Evolutionary conservation across 2,888 invertebrate species (phyloP).

Genomic region (Exephanes ischioxanthus): DNA sequence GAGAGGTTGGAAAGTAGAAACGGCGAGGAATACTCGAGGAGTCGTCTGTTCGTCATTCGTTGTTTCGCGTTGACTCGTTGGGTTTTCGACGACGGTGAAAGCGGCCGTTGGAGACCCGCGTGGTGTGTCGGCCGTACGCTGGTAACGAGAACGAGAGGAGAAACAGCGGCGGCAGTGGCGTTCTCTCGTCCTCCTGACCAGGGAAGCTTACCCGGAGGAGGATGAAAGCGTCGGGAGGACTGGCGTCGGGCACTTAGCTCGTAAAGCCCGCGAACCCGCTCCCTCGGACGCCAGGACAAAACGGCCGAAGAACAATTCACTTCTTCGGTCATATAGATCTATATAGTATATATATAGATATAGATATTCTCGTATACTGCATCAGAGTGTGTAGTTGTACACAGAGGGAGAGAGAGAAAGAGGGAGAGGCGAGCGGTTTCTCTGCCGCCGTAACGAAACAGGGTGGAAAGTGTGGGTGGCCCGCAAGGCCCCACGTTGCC

Average conservation of each 20-base stretch:
- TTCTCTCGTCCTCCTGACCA: constrained; percentile 66
- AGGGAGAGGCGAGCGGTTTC: constrained; percentile 5
- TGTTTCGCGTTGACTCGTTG: constrained; percentile 4
- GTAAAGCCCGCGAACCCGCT: constrained; percentile 62
- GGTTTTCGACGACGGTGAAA: constrained; percentile 28
- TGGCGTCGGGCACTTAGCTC: constrained; percentile 68
- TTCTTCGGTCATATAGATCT: constrained; percentile 56
- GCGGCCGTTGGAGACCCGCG: constrained; percentile 26
- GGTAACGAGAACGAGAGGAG: constrained; percentile 51
- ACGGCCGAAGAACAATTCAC: constrained; percentile 58
- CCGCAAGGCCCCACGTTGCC: constrained; percentile 30
- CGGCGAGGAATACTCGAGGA: constrained; percentile 20
- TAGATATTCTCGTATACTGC: not conserved
- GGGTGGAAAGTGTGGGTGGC: constrained; percentile 51
- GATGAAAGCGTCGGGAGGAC: constrained; percentile 69
- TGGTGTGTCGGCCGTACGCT: not conserved
- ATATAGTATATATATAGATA: constrained; percentile 6
- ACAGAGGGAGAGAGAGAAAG: not conserved
- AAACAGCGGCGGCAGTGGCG: constrained; percentile 41
- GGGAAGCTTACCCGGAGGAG: constrained; percentile 68
- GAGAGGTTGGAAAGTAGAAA: constrained; percentile 61
- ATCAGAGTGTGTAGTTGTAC: not conserved
- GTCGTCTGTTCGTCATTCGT: not conserved
- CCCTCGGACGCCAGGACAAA: constrained; percentile 41
- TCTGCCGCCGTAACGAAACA: constrained; percentile 14